Evolutionary conservation across 2,113 vertebrate genomes (phyloP), one percentile per base, ranked within the genome.

Genomic region (Melospiza georgiana): DNA sequence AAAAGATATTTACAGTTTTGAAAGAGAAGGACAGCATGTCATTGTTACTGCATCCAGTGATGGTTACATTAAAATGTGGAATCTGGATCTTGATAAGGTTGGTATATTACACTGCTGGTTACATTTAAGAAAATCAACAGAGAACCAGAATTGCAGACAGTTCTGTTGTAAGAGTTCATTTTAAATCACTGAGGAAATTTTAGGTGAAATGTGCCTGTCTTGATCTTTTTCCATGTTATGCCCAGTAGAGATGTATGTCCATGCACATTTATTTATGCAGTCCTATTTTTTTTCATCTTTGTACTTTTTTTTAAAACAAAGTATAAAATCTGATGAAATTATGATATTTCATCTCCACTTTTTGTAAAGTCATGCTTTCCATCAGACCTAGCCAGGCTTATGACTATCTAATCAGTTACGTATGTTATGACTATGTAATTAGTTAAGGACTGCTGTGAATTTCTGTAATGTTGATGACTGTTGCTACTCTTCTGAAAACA

Each of bases 51-150:
- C 99, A 27, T 99, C 99, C 12, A 99, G 98, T 55, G 99, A 99
- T 27, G 99, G 99, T 57, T 99, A 98, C 94, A 98, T 99, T 97
- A 99, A 99, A 97, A 97, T 99, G 97, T 99, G 99, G 99, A 98
- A 98, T 65, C 93, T 99, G 41, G 80, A 98, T 72, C 93, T 98
- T 43, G 97, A 98, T 68, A 97, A 99, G 98, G 99, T 98, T 66
- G 35, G 98, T 96, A 55, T 81, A 8, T 57, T 62, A 52, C n/a
- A 48, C n/a, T 62, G 27, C 51, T 78, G 77, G 19, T 63, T 69
- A 21, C 20, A 14, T 73, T 33, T 65, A 33, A n/a, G n/a, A 61
- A 81, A 51, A 72, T 46, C 69, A 87, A 2, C 37, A 77, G 51
- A 44, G 18, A 89, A 68, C 9, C 69, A 46, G 58, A 89, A 65